Base-by-base conservation (phyloP, 35 echinoderm and acorn worm genomes). In the Apostichopus californicus region DNA sequence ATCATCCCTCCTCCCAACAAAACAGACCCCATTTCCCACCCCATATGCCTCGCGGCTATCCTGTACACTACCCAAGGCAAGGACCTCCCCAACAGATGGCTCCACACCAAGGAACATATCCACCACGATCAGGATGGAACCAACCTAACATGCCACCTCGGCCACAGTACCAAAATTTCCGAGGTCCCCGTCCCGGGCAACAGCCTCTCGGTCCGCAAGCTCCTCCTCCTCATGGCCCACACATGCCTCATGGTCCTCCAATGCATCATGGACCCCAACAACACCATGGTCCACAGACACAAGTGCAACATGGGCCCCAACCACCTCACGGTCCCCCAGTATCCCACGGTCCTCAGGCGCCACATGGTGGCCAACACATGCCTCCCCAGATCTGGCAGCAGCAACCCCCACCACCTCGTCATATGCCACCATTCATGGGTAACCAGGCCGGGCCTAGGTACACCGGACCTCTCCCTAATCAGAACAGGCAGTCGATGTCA, bases 31-130 rank as follows among this genome's bases (percentile, higher is more conserved):
- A 70, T 18, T 79, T 79, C 81, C 94, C 87, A 2, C 22, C 86
- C 12, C 93, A 91, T 46, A 91, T 90, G 21, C 93, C 89, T 34
- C 88, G 93, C 17, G 88, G 77, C 5, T 93, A 93, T 77, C 92
- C 92, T 14, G 77, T 88, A 23, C 80, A 63, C 25, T 79, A 71
- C 26, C 93, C 93, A 13, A 54, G 86, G 77, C 93, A 90, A 90
- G 78, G 86, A 46, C 87, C 86, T 26, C 94, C 94, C 57, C 92
- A 88, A n/a, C 82, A 91, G 21, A 58, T 77, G 64, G 9, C 87
- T 54, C 87, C 87, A 53, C 87, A 57, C 83, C 83, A 87, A 60
- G 64, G 71, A 90, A 11, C 87, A 25, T 77, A 90, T 54, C 82
- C 24, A 24, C 26, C 83, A 8, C n/a, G n/a, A 18, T 26, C 68